Evolutionary conservation across 2,888 invertebrate genomes (phyloP).

Genomic region (Erebia ligea): DNA sequence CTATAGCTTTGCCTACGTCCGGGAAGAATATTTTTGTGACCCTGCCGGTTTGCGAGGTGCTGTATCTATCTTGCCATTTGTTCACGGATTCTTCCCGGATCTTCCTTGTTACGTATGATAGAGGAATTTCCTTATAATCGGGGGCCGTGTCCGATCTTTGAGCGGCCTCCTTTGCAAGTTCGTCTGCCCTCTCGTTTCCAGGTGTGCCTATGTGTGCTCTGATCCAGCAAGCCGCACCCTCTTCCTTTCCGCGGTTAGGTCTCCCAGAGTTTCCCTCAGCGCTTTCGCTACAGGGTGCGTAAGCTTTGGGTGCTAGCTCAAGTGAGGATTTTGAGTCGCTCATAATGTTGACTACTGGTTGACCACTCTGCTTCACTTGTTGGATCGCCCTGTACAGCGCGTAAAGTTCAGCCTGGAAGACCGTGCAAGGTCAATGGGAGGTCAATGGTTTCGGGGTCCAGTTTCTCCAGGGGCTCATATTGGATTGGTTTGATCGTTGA

Average conservation of each 20-base stretch:
- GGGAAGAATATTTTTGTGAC: too few species aligned
- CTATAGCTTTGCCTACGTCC: too few species aligned
- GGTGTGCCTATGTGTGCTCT: not conserved
- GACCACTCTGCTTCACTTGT: not conserved
- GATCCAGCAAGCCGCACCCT: too few species aligned
- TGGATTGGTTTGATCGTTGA: not conserved
- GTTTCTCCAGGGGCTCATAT: not conserved
- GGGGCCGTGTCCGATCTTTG: too few species aligned
- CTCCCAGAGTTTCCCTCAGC: too few species aligned
- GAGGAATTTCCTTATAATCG: not conserved
- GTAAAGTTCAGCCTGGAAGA: slow-evolving; percentile 40
- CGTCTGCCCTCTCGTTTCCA: not conserved
- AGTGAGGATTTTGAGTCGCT: slow-evolving; percentile 36
- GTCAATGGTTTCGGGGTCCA: not conserved
- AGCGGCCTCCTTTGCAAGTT: not conserved
- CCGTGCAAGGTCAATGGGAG: slow-evolving; percentile 33
- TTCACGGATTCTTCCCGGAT: not conserved
- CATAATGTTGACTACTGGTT: slow-evolving; percentile 17
- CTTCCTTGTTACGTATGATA: not conserved
- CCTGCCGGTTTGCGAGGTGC: not conserved
- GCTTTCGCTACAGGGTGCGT: too few species aligned
- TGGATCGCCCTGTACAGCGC: slow-evolving; percentile 23
- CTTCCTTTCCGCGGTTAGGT: too few species aligned
- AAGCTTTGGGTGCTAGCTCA: too few species aligned
- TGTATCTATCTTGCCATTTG: not conserved